Conservation (phyloP, 2,888 invertebrate genomes). For the Limulus polyphemus region DNA sequence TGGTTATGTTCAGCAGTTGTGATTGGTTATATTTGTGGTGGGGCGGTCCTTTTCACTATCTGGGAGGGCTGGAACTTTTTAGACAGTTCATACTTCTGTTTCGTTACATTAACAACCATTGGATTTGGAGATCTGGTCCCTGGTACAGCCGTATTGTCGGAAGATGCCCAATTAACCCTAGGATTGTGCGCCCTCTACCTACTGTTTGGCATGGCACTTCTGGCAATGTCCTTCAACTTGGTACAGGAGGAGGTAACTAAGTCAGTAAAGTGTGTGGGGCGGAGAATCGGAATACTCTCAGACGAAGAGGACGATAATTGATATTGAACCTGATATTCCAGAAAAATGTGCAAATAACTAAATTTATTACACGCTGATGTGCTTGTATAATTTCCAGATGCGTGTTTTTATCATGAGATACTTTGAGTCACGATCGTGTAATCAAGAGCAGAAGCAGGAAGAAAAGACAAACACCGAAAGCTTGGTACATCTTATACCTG, state of each 20-base stretch:
- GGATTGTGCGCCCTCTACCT: conserved; percentile 83
- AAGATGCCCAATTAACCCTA: conserved; percentile 48
- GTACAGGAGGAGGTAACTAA: conserved; percentile 88
- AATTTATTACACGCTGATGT: no score
- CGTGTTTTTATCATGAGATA: no score
- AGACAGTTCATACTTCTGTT: conserved; percentile 85
- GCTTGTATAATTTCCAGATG: no score
- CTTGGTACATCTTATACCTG: no score
- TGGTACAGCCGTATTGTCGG: conserved; percentile 50
- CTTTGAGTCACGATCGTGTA: no score
- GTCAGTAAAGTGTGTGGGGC: conserved; percentile 72
- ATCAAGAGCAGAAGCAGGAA: no score
- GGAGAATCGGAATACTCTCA: conserved; percentile 74
- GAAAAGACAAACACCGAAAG: no score
- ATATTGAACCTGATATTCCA: no score
- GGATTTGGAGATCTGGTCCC: conserved; percentile 88
- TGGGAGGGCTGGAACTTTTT: conserved; percentile 79
- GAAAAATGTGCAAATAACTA: no score
- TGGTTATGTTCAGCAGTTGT: conserved; percentile 79
- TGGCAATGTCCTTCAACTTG: conserved; percentile 93
- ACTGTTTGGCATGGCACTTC: conserved; percentile 79
- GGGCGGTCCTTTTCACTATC: conserved; percentile 67
- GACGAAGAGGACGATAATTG: conserved; percentile 36
- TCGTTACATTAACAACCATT: conserved; percentile 83
- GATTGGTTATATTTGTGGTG: conserved; percentile 75